Percentiles rank a stretch among this genome's conserved stretches.
These are phyloP conservation scores for Halichoeres trimaculatus DNA, from an alignment of 2,113 vertebrate species.

Conservation along the genomic window DNA sequence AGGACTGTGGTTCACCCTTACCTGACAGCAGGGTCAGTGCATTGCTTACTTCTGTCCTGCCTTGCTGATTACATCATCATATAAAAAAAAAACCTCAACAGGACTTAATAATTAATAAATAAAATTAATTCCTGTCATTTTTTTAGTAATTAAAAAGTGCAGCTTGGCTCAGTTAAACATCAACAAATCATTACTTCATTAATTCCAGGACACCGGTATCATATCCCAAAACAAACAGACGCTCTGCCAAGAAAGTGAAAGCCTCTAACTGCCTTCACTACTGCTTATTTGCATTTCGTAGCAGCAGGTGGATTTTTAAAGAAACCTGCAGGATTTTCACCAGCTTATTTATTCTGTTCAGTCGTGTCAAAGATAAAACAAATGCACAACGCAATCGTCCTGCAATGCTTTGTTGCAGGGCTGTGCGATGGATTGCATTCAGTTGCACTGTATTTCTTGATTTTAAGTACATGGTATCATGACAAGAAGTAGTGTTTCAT, in stretches of 20 bases:
- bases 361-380: constrained; percentile 26
- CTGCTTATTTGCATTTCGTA: constrained; percentile 49
- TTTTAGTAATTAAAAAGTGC: constrained; percentile 48
- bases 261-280: constrained; percentile 25
- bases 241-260: constrained; percentile 34
- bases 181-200: constrained; percentile 55
- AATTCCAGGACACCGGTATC: constrained; percentile 32
- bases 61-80: background rate
- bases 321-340: constrained; percentile 34
- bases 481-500: background rate
- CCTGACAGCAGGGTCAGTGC: constrained; percentile 61
- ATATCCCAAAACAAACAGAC: constrained; percentile 50
- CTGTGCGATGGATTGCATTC: constrained; percentile 24
- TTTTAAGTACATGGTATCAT: background rate
- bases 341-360: constrained; percentile 10
- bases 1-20: constrained; percentile 44
- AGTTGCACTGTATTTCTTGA: background rate
- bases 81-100: background rate
- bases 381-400: constrained; percentile 10
- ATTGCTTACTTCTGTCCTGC: constrained; percentile 13
- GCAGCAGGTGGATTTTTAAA: constrained; percentile 30
- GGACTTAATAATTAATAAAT: background rate
- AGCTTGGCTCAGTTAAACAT: constrained; percentile 35
- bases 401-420: constrained; percentile 20
- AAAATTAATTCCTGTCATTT: constrained; percentile 26